Base-by-base conservation (phyloP, 2,797 vertebrate species). In the Kryptopterus vitreolus region DNA sequence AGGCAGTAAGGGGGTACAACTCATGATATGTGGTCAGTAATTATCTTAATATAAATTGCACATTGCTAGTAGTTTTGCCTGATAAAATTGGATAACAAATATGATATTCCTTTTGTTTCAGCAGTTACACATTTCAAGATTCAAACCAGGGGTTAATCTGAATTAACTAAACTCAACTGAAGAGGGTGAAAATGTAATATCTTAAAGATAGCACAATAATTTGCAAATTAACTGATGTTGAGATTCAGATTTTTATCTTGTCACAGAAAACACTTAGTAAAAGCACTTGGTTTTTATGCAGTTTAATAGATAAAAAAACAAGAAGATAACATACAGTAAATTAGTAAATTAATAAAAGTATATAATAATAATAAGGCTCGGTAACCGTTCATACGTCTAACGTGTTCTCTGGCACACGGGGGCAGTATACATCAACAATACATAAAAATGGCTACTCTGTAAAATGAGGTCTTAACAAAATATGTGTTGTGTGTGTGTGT, bases 351-450 rank as follows among this genome's bases (percentile, higher is more conserved):
- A 9, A 43, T 38, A 38, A 38, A 6, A 38, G 9, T 38, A 38
- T n/a, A 38, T 38, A 38, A 38, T 38, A 43, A 43, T 1, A n/a
- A 57, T 11, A 57, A 68, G 38, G 55, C 24, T 38, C 68, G 62
- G 15, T 24, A 38, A 65, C 4, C 38, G 9, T 38, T 35, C 29
- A 35, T 38, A 63, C 31, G 29, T 68, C 12, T 3, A 26, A 31
- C 13, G 29, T 73, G 31, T 53, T 65, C 15, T 73, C 29, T 26
- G 31, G 9, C 71, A 80, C 52, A 68, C 0, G 63, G 15, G 63
- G 80, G 55, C 74, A 81, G 74, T 72, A 50, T 71, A 46, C 31
- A 65, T 53, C 43, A 76, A 53, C 35, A 43, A 62, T n/a, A n/a
- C n/a, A n/a, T n/a, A 71, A 33, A 5, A 31, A 7, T n/a, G 20